Evolutionary conservation across 2,888 invertebrate species (phyloP).

Genomic region (Criorhina ranunculi): DNA sequence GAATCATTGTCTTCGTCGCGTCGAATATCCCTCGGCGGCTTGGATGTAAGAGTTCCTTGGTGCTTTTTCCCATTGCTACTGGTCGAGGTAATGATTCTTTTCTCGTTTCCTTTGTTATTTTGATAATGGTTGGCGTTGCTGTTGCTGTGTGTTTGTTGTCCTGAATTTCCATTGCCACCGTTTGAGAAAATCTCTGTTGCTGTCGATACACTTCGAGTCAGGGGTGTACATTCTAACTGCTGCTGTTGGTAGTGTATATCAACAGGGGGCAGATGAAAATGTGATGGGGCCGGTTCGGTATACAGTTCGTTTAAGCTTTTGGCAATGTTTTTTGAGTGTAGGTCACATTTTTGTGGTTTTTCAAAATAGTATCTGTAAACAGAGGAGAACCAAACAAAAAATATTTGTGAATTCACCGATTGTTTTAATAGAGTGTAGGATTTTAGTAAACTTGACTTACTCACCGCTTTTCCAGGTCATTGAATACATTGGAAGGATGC

Average conservation of each 20-base stretch:
- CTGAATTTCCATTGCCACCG: constrained; percentile 73
- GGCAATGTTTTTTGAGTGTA: constrained; percentile 83
- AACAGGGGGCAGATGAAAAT: constrained; percentile 72
- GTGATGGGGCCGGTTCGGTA: constrained; percentile 79
- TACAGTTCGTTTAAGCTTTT: constrained; percentile 84
- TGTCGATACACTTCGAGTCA: constrained; percentile 84
- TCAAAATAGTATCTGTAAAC: constrained; percentile 82
- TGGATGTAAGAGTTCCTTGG: constrained; percentile 62
- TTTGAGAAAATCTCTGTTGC: constrained; percentile 82
- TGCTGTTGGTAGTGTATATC: constrained; percentile 76
- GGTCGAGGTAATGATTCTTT: constrained; percentile 57
- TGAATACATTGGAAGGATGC: constrained; percentile 67
- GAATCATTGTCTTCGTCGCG: constrained; percentile 63
- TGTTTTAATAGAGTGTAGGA: too few species aligned
- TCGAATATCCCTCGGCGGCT: constrained; percentile 43
- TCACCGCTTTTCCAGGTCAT: constrained; percentile 74
- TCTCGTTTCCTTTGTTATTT: constrained; percentile 57
- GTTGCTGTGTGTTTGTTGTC: constrained; percentile 66
- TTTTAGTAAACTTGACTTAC: constrained; percentile 54
- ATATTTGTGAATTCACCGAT: too few species aligned
- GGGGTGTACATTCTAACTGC: constrained; percentile 77
- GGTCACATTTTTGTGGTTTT: constrained; percentile 82
- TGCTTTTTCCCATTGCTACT: constrained; percentile 55
- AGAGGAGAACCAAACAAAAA: constrained; percentile 6
- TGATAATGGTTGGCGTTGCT: constrained; percentile 66